phyloP scores from a whole-genome alignment of 1,140 invertebrate species.

The Heliconius himera region DNA sequence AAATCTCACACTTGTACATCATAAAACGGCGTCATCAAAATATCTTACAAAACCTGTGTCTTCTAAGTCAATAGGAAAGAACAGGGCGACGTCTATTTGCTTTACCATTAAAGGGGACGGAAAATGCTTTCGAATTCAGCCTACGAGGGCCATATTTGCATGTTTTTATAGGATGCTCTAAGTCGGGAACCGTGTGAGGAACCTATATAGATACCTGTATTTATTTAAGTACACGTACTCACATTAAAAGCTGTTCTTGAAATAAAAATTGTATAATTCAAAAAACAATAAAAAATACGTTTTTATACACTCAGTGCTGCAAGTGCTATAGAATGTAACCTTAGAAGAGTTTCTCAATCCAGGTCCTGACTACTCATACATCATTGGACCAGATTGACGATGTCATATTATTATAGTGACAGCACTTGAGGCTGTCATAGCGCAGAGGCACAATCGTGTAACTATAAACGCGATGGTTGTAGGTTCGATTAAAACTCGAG shows the following conservation, averaged over 20 bases:
- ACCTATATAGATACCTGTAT: background rate
- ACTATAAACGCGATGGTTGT: too few species aligned
- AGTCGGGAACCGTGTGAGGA: constrained; percentile 5
- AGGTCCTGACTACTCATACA: too few species aligned
- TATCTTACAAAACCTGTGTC: background rate
- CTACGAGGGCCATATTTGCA: constrained; percentile 43
- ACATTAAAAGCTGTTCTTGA: background rate
- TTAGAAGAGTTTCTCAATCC: too few species aligned
- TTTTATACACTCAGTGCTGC: too few species aligned
- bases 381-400: too few species aligned
- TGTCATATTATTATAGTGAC: too few species aligned
- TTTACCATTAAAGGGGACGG: constrained; percentile 45
- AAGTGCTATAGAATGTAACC: too few species aligned
- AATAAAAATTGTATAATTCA: background rate
- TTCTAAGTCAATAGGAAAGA: constrained; percentile 44
- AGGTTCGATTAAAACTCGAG: too few species aligned
- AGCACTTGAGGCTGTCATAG: too few species aligned
- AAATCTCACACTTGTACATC: background rate
- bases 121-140: constrained; percentile 46
- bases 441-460: too few species aligned
- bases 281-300: too few species aligned
- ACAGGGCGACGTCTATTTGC: constrained; percentile 43
- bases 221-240: background rate
- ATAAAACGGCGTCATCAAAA: background rate
- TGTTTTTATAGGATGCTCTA: constrained; percentile 45